These are phyloP conservation scores for Calliphora vomitoria DNA, from an alignment of 2,888 invertebrate genomes.

Conservation along the genomic window DNA sequence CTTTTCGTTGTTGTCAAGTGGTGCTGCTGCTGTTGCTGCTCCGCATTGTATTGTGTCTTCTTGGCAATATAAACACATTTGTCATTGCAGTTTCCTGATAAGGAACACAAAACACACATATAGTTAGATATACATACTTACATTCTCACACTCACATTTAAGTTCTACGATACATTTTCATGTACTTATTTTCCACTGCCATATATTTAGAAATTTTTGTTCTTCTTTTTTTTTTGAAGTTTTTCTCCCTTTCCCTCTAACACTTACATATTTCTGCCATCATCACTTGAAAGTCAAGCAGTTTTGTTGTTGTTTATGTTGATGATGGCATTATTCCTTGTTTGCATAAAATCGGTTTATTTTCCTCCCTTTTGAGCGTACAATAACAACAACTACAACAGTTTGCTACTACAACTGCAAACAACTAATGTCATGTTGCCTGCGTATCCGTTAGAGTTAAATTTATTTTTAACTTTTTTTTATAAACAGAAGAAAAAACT, in stretches of 20 bases:
- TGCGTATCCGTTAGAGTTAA: slow-evolving; percentile 56
- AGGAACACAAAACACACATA: slow-evolving; percentile 37
- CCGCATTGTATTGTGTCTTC: slow-evolving; percentile 48
- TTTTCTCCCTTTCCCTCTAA: background rate
- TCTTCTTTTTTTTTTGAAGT: slow-evolving; percentile 24
- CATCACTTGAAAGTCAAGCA: slow-evolving; percentile 45
- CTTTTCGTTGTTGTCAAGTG: slow-evolving; percentile 41
- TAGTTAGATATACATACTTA: background rate
- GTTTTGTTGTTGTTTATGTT: slow-evolving; percentile 41
- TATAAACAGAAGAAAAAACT: background rate
- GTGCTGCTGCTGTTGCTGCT: slow-evolving; percentile 13
- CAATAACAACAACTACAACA: slow-evolving; percentile 26
- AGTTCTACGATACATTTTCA: slow-evolving; percentile 9
- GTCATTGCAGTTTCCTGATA: slow-evolving; percentile 69
- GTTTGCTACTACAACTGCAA: slow-evolving; percentile 5
- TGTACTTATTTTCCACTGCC: slow-evolving; percentile 21
- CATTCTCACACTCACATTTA: background rate
- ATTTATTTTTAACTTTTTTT: slow-evolving; percentile 55
- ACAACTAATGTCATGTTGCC: slow-evolving; percentile 55
- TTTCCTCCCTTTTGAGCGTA: slow-evolving; percentile 3
- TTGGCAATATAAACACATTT: slow-evolving; percentile 67
- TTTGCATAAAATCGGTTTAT: slow-evolving; percentile 68
- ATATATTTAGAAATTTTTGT: background rate
- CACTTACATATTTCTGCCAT: background rate
- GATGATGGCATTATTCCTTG: slow-evolving; percentile 61